Evolutionary conservation across 1,140 invertebrate species (phyloP).

Genomic region (silkworm (Bombyx mori)): ASM3026992v2 NC_085111.1:11007001-11007500

Average conservation of each 20-base stretch:
- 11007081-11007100: constrained; percentile 39
- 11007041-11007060: background rate
- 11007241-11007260: constrained; percentile 22
- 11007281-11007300: constrained; percentile 41
- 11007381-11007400: background rate
- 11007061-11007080: constrained; percentile 25
- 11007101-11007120: constrained; percentile 8
- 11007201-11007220: constrained; percentile 43
- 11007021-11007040: background rate
- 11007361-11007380: no score
- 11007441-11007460: no score
- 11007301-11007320: constrained; percentile 58
- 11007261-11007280: constrained; percentile 33
- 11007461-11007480: no score
- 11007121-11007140: constrained; percentile 47
- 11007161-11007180: constrained; percentile 23
- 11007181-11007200: constrained; percentile 45
- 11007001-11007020: constrained; percentile 32
- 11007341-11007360: constrained; percentile 4
- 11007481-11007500: no score
- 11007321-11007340: constrained; percentile 42
- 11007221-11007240: constrained; percentile 53
- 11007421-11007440: no score
- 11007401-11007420: background rate
- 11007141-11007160: constrained; percentile 38